Percentiles rank a stretch among this genome's conserved stretches.
These are phyloP conservation scores for Nymphicus hollandicus DNA, from an alignment of 2,113 vertebrate genomes.

Conservation along the genomic window DNA sequence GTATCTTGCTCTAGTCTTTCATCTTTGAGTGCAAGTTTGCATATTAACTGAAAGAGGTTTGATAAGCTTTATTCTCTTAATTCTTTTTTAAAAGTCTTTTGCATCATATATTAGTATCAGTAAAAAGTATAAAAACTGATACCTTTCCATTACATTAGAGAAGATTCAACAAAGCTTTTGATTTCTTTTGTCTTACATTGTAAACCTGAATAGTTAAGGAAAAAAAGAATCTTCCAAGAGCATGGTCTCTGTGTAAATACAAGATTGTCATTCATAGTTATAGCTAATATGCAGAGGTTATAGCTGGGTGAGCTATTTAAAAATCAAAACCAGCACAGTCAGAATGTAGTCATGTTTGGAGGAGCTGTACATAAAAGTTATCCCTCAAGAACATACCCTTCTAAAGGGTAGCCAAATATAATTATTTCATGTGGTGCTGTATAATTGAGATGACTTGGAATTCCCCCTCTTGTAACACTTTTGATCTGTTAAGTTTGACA, in stretches of 20 bases:
- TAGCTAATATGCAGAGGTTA: neutral
- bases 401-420: constrained; percentile 32
- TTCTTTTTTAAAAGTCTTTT: neutral
- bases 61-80: constrained; percentile 1
- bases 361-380: constrained; percentile 1
- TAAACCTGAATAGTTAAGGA: neutral
- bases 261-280: neutral
- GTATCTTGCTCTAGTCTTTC: neutral
- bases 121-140: neutral
- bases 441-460: constrained; percentile 45
- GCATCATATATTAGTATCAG: neutral
- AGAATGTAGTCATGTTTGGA: neutral
- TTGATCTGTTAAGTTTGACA: constrained; percentile 2
- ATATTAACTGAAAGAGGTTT: neutral
- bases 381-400: constrained; percentile 4
- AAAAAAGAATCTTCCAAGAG: neutral
- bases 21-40: neutral
- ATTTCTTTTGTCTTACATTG: constrained; percentile 1
- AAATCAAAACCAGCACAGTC: constrained; percentile 21
- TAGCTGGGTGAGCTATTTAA: constrained; percentile 29
- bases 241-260: neutral
- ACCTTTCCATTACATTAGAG: neutral
- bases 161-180: neutral
- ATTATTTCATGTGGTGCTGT: constrained; percentile 45
- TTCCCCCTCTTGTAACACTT: constrained; percentile 33